These are phyloP conservation scores for Sphaerophoria taeniata DNA, from an alignment of 2,888 invertebrate genomes.

Conservation along the genomic window DNA sequence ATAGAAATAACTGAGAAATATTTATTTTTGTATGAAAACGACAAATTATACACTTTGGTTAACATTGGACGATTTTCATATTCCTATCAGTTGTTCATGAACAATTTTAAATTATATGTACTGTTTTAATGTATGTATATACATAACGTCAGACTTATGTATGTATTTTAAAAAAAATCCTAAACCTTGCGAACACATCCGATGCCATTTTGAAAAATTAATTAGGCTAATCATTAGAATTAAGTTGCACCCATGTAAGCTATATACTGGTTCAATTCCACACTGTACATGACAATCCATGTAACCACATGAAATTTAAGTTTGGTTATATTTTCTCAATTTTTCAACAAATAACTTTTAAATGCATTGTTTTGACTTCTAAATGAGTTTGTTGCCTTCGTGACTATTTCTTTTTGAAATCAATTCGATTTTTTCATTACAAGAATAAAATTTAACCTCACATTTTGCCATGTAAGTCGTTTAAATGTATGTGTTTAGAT, in stretches of 20 bases:
- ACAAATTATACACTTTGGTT: too few species aligned
- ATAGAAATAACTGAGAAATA: too few species aligned
- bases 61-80: too few species aligned
- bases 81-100: too few species aligned
- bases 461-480: slow-evolving; percentile 55
- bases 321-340: slow-evolving; percentile 23
- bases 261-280: neutral
- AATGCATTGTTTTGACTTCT: neutral
- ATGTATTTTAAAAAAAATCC: neutral
- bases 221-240: slow-evolving; percentile 69
- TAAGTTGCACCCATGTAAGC: slow-evolving; percentile 66
- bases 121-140: too few species aligned
- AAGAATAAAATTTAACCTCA: slow-evolving; percentile 51
- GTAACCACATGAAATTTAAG: slow-evolving; percentile 50
- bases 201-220: slow-evolving; percentile 71
- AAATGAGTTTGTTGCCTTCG: neutral
- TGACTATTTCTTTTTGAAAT: neutral
- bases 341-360: neutral
- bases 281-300: slow-evolving; percentile 47
- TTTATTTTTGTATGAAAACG: too few species aligned
- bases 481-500: slow-evolving; percentile 20
- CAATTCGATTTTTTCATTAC: neutral
- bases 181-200: slow-evolving; percentile 46
- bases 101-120: too few species aligned
- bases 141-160: neutral